Base-by-base conservation (phyloP, 2,797 vertebrate species). In the Hydrolagus colliei region DNA sequence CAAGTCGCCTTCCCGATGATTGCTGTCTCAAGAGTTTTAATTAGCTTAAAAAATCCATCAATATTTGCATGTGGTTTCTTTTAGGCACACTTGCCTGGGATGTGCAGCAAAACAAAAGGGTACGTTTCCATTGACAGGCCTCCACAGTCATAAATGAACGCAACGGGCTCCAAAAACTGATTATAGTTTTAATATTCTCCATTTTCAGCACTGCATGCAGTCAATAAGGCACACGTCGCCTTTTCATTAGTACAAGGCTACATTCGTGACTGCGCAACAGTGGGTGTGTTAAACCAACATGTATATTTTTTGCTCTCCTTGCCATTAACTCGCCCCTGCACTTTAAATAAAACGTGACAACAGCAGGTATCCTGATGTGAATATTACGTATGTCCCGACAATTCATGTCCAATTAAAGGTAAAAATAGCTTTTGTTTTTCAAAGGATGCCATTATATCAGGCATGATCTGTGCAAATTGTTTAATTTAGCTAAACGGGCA, bases 1-100 rank as follows among this genome's bases (percentile, higher is more conserved):
- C 91, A 91, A 92, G 88, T 88, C 90, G 88, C 68, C 41, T 16
- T 71, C 79, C 27, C 92, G 88, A 92, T 94, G 95, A 94, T 94
- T 95, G 91, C 87, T 87, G 93, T 93, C 92, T 92, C 91, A 89
- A 93, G 93, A 95, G 93, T 91, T 95, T 93, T 95, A 95, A 95
- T 95, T 96, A 94, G 92, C 92, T 93, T 93, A 92, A 94, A 94
- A 95, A 94, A 52, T 52, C 88, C 91, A 85, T 92, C 90, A 86
- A 89, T 92, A 93, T 95, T 95, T 94, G 91, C 88, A 92, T 94
- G 93, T 91, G 86, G 87, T 92, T 93, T 91, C 91, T 93, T 92
- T 93, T 90, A 90, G 79, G 79, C 65, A 41, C 14, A 68, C 41
- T 32, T 41, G 65, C 41, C 79, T 52, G 35, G 10, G n/a, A 16